Percentiles rank a stretch among this genome's conserved stretches.
Conservation (phyloP, 1,140 invertebrate species). For the Zaprionus taronus region DNA sequence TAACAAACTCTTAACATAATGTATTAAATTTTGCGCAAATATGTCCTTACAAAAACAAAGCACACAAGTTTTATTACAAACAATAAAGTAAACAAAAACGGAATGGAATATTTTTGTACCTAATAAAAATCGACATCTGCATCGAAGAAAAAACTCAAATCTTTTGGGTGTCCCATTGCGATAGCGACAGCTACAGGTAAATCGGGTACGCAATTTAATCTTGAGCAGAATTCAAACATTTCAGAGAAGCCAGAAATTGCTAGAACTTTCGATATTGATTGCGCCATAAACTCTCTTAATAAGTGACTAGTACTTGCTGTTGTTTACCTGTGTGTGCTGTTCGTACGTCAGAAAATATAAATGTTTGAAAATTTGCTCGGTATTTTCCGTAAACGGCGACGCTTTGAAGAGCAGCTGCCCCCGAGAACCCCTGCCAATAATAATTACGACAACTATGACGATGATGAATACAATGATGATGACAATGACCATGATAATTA, state of each 20-base stretch:
- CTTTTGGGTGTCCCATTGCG: neutral
- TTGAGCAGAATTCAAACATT: slow-evolving; percentile 15
- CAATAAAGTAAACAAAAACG: slow-evolving; percentile 31
- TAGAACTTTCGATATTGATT: slow-evolving; percentile 48
- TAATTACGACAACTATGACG: slow-evolving; percentile 13
- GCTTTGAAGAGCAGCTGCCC: slow-evolving; percentile 43
- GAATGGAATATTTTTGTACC: slow-evolving; percentile 9
- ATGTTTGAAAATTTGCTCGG: slow-evolving; percentile 78
- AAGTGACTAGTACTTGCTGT: slow-evolving; percentile 20
- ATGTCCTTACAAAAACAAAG: slow-evolving; percentile 24
- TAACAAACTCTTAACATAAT: neutral
- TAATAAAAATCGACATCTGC: slow-evolving; percentile 18
- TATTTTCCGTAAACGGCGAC: slow-evolving; percentile 76
- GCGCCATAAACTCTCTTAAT: neutral
- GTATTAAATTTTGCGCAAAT: slow-evolving; percentile 18
- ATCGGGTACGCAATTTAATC: slow-evolving; percentile 11
- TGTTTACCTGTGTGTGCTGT: slow-evolving; percentile 35
- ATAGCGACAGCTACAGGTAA: slow-evolving; percentile 41
- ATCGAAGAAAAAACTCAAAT: neutral
- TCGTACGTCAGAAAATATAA: slow-evolving; percentile 12
- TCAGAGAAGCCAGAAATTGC: slow-evolving; percentile 30
- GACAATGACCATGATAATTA: slow-evolving; percentile 11
- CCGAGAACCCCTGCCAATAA: slow-evolving; percentile 5
- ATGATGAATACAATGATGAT: slow-evolving; percentile 18
- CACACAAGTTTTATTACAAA: slow-evolving; percentile 29